These are phyloP conservation scores for Pachydiplax longipennis DNA, from an alignment of 2,888 invertebrate species.

Conservation along the genomic window DNA sequence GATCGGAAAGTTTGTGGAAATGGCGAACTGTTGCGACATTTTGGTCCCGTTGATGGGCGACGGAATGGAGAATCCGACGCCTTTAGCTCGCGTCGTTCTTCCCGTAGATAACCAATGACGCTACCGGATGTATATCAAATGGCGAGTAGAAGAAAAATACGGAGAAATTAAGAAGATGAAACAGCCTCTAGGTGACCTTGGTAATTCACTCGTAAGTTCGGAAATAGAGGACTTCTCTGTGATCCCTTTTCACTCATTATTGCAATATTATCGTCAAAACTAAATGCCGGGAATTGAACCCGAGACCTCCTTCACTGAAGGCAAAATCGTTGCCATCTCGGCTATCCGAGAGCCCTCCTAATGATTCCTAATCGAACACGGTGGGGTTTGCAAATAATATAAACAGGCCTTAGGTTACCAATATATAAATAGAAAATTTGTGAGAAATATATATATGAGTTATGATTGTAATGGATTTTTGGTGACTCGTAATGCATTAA, in stretches of 20 bases:
- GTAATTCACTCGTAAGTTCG: background rate
- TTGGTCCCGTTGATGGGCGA: background rate
- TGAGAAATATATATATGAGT: too few species aligned
- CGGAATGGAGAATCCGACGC: background rate
- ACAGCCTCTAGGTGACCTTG: background rate
- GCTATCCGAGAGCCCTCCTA: too few species aligned
- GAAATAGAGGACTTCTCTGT: background rate
- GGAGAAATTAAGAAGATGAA: background rate
- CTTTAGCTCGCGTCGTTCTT: background rate
- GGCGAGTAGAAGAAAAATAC: background rate
- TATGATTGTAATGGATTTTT: too few species aligned
- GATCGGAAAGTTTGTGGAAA: background rate
- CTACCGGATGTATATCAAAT: background rate
- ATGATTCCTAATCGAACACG: too few species aligned
- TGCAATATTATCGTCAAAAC: too few species aligned
- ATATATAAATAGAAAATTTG: too few species aligned
- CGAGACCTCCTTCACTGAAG: too few species aligned
- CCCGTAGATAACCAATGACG: background rate
- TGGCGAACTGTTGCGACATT: background rate
- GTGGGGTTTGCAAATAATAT: too few species aligned
- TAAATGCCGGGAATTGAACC: too few species aligned
- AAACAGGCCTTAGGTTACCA: too few species aligned
- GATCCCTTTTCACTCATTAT: background rate
- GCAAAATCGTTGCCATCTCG: too few species aligned
- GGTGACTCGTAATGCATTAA: too few species aligned